These are phyloP conservation scores for Antedon mediterranea DNA, from an alignment of 53 echinoderm and acorn worm species.

Conservation along the genomic window DNA sequence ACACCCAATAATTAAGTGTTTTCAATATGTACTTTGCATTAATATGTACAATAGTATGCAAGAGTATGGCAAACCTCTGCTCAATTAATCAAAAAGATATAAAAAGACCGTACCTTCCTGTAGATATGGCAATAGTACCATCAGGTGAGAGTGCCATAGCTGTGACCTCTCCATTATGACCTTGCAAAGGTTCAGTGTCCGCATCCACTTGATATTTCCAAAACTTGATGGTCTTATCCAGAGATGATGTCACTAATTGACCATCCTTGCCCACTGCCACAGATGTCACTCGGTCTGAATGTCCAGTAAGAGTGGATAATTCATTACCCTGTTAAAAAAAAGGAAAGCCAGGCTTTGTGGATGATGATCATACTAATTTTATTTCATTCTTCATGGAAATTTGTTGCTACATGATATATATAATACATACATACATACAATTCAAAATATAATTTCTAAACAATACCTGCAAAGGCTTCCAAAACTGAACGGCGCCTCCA, in stretches of 20 bases:
- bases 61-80: too few species aligned
- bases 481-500: constrained; percentile 67
- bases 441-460: too few species aligned
- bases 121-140: constrained; percentile 40
- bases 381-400: too few species aligned
- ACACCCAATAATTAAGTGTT: too few species aligned
- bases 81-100: too few species aligned
- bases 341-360: too few species aligned
- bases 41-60: too few species aligned
- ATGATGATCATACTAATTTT: not conserved
- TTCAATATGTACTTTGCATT: too few species aligned
- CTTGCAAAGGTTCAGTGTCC: constrained; percentile 6
- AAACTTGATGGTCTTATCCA: constrained; percentile 77
- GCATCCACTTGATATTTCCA: constrained; percentile 57
- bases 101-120: constrained; percentile 61
- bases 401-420: too few species aligned
- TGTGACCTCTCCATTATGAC: constrained; percentile 65
- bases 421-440: too few species aligned
- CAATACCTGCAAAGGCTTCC: constrained; percentile 93
- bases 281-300: constrained; percentile 61
- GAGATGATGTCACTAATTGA: constrained; percentile 55
- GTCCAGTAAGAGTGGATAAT: constrained; percentile 69
- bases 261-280: constrained; percentile 70
- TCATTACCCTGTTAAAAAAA: constrained; percentile 60
- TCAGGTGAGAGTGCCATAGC: constrained; percentile 43